A percentile compares a stretch with the other conserved stretches of the same genome.
These are phyloP conservation scores for Musca domestica DNA, from an alignment of 1,140 invertebrate genomes.

Conservation along the genomic window DNA sequence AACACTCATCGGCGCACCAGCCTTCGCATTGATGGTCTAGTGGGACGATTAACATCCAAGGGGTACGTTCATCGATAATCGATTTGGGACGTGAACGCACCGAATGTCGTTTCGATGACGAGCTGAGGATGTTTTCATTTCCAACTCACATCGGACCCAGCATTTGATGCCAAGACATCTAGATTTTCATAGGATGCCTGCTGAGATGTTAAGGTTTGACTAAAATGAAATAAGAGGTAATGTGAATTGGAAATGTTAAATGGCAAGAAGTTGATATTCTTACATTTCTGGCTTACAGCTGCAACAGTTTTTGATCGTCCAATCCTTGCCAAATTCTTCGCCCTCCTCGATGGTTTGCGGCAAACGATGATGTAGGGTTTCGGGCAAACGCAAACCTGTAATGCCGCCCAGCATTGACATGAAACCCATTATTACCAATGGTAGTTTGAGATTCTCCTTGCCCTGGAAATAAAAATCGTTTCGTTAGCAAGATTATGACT, in stretches of 20 bases:
- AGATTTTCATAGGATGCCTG: constrained; percentile 63
- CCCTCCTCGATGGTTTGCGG: constrained; percentile 84
- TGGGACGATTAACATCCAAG: constrained; percentile 46
- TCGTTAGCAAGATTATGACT: too few species aligned
- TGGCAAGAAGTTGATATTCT: background rate
- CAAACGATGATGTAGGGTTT: constrained; percentile 75
- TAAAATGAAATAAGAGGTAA: constrained; percentile 10
- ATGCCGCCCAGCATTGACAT: constrained; percentile 77
- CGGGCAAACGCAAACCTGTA: constrained; percentile 74
- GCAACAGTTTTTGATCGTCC: constrained; percentile 70
- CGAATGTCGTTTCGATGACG: constrained; percentile 22
- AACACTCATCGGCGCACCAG: constrained; percentile 71
- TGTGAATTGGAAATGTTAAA: background rate
- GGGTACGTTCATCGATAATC: constrained; percentile 49
- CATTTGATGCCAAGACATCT: constrained; percentile 58
- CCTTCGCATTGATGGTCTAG: constrained; percentile 62
- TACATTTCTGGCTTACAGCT: constrained; percentile 66
- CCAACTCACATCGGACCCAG: constrained; percentile 40
- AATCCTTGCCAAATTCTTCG: constrained; percentile 83
- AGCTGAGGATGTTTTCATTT: constrained; percentile 29
- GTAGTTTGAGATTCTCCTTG: constrained; percentile 76
- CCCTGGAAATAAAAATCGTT: constrained; percentile 61
- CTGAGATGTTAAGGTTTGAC: constrained; percentile 31
- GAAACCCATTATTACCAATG: constrained; percentile 75
- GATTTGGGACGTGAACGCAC: constrained; percentile 26